phyloP scores from a whole-genome alignment of 2,888 invertebrate genomes.

The Parasteatoda lunata region DNA sequence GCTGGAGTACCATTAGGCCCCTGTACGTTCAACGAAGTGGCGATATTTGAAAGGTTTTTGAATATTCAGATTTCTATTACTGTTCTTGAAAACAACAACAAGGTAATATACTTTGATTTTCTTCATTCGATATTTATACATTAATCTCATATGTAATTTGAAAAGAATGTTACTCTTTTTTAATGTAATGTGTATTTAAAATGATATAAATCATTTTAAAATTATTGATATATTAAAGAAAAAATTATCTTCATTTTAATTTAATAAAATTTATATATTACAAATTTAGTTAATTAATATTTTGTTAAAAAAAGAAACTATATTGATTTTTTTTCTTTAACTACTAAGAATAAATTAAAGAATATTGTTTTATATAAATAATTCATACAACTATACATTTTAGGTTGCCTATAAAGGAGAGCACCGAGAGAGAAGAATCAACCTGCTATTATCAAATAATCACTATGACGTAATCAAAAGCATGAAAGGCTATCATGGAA shows the following conservation, averaged over 20 bases:
- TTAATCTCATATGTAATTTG: neutral
- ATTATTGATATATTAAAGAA: neutral
- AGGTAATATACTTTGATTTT: neutral
- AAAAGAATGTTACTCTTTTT: too few relatives aligned
- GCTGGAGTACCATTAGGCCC: neutral
- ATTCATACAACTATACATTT: too few relatives aligned
- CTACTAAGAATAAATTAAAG: too few relatives aligned
- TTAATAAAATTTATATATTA: too few relatives aligned
- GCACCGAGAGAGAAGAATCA: too few relatives aligned
- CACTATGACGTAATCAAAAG: too few relatives aligned
- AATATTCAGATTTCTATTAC: neutral
- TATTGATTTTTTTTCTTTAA: too few relatives aligned
- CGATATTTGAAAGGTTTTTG: slow-evolving; percentile 10
- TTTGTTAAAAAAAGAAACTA: neutral
- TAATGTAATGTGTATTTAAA: neutral
- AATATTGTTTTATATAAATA: too few relatives aligned
- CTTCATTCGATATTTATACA: neutral
- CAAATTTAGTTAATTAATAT: neutral
- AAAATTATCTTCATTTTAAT: too few relatives aligned
- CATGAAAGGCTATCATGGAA: neutral
- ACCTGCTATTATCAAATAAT: too few relatives aligned
- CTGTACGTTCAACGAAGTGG: slow-evolving; percentile 6
- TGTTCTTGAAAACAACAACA: neutral
- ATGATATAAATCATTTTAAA: neutral
- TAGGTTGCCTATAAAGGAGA: too few relatives aligned